phyloP scores from a whole-genome alignment of 2,797 vertebrate genomes.

The Coregonus sp. region DNA sequence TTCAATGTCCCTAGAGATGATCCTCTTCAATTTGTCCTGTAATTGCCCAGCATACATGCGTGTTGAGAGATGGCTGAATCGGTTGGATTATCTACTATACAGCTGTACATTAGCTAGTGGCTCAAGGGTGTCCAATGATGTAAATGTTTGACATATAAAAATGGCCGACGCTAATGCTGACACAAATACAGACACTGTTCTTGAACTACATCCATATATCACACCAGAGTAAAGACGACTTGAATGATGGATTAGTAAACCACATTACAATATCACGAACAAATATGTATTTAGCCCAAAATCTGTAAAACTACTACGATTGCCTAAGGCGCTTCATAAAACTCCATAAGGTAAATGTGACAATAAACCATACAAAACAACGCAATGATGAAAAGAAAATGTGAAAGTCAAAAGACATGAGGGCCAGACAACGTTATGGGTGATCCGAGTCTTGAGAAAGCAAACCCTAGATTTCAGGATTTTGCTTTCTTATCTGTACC shows the following conservation, averaged over 20 bases:
- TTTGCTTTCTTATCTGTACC: not conserved
- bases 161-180: not conserved
- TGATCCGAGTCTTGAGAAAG: too few species aligned
- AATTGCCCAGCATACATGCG: not conserved
- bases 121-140: constrained; percentile 2
- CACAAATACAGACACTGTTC: not conserved
- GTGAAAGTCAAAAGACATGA: not conserved
- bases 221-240: not conserved
- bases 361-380: not conserved
- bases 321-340: not conserved
- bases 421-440: too few species aligned
- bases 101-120: constrained; percentile 9
- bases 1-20: not conserved
- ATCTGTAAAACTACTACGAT: not conserved
- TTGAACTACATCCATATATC: not conserved
- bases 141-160: constrained; percentile 5
- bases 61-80: constrained; percentile 10
- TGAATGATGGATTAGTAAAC: not conserved
- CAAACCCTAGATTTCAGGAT: not conserved
- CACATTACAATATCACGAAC: not conserved
- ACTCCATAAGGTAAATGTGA: not conserved
- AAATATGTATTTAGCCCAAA: not conserved
- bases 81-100: constrained; percentile 10
- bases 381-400: not conserved
- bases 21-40: constrained; percentile 7